Evolutionary conservation across 2,113 vertebrate genomes (phyloP), one percentile per base, ranked within the genome.

Genomic region (Butorides virescens): DNA sequence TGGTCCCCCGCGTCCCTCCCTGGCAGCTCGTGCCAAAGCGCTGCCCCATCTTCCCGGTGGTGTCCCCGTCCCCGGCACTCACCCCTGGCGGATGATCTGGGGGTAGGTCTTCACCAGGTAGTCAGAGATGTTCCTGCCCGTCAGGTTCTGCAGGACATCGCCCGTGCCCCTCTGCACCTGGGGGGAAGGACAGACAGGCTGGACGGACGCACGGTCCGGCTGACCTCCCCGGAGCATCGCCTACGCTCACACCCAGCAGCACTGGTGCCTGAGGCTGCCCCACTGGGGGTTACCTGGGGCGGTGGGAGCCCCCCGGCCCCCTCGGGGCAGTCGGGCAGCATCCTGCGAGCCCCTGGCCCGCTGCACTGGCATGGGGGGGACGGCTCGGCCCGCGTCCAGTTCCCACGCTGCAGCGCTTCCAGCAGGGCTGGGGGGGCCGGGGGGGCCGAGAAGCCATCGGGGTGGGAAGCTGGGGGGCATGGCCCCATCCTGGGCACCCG

Each of bases 51-150:
- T 36, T 30, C 26, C 55, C 44, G 3, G 2, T 5, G 6, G 3
- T 11, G 14, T 50, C 52, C 65, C 56, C 7, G 6, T 26, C 47
- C 63, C 20, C 70, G 13, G 42, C n/a, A 13, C 96, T 98, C 97
- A 99, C 99, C 98, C 99, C 70, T 98, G 98, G 52, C 96, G 98
- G 88, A 99, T 99, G 81, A 99, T 98, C 92, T 99, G 98, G 2
- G 99, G 98, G 37, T 99, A 99, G 21, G 99, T 99, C 97, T 99
- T 99, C 79, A 99, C 99, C 95, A 99, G 97, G 88, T 99, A 99
- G 96, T 99, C 99, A 0, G 99, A 99, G 78, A 99, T 94, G 47
- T 99, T 99, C 86, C 99, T 98, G 74, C 98, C 98, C 0, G 99
- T 99, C 81, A 99, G 96, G 95, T 99, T 99, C 98, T 99, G 99